A percentile compares a stretch with the other conserved stretches of the same genome.
Conservation (phyloP, 2,888 invertebrate species). For the Protophormia terraenovae region DNA sequence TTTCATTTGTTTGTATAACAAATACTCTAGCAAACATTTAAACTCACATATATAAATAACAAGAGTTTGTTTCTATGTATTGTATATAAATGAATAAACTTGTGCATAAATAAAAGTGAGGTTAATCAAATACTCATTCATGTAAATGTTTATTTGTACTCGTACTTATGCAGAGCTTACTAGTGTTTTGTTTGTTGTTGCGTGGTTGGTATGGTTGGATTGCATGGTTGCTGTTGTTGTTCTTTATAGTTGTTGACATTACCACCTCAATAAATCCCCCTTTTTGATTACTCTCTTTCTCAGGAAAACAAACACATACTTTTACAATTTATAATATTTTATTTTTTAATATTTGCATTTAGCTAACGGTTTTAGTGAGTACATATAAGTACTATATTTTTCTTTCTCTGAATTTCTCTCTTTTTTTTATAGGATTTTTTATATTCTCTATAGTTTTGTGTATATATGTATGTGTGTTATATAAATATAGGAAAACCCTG, state of each 20-base stretch:
- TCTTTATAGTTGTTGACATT: slow-evolving; percentile 1
- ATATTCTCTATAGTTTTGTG: too few species aligned
- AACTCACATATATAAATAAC: neutral
- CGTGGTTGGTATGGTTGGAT: too few species aligned
- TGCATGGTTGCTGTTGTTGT: neutral
- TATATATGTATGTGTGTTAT: too few species aligned
- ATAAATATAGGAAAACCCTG: too few species aligned
- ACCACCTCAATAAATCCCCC: neutral
- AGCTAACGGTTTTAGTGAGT: slow-evolving; percentile 8
- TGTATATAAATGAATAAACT: neutral
- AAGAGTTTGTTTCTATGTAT: neutral
- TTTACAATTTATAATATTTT: neutral
- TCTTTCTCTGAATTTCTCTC: neutral
- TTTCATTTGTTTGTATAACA: slow-evolving; percentile 12
- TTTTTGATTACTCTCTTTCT: neutral
- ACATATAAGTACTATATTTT: neutral
- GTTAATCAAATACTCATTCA: slow-evolving; percentile 67
- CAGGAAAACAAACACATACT: neutral
- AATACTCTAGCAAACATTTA: neutral
- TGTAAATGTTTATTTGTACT: slow-evolving; percentile 60
- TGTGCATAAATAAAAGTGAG: slow-evolving; percentile 53
- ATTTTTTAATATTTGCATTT: slow-evolving; percentile 27
- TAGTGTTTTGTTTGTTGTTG: slow-evolving; percentile 16
- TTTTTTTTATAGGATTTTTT: too few species aligned
- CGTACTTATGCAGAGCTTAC: slow-evolving; percentile 28